These are phyloP conservation scores for Zaprionus inermis DNA, from an alignment of 1,140 invertebrate genomes.

Conservation along the genomic window DNA sequence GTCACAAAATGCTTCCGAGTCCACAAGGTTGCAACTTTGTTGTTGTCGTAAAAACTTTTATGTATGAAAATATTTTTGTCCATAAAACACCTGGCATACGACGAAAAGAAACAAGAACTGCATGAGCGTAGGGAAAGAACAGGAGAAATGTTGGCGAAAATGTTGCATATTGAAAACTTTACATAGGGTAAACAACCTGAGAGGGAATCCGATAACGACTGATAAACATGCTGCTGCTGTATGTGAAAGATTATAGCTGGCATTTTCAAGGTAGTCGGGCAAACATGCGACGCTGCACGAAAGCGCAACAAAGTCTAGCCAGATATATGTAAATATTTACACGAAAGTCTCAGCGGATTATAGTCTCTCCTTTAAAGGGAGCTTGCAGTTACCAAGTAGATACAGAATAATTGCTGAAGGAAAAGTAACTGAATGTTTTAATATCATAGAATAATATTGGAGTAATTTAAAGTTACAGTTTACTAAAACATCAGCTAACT, in stretches of 20 bases:
- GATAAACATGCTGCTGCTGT: slow-evolving; percentile 22
- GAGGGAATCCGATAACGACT: slow-evolving; percentile 57
- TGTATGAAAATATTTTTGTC: slow-evolving; percentile 69
- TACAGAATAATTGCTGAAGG: too few species aligned
- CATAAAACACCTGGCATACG: slow-evolving; percentile 65
- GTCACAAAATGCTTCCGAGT: slow-evolving; percentile 55
- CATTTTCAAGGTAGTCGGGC: slow-evolving; percentile 28
- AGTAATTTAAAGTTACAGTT: too few species aligned
- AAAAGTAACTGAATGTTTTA: too few species aligned
- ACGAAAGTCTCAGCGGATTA: not conserved
- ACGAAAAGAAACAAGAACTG: slow-evolving; percentile 14
- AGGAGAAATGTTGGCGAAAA: not conserved
- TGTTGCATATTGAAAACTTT: slow-evolving; percentile 72
- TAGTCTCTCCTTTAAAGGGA: not conserved
- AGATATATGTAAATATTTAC: slow-evolving; percentile 1
- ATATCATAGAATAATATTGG: too few species aligned
- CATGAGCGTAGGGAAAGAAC: not conserved
- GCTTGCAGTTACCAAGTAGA: not conserved
- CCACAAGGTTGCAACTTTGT: slow-evolving; percentile 43
- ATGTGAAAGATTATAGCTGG: slow-evolving; percentile 29
- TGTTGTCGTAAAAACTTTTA: slow-evolving; percentile 71
- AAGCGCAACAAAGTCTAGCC: slow-evolving; percentile 35
- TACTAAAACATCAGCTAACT: too few species aligned
- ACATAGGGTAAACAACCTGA: slow-evolving; percentile 66
- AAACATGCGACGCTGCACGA: slow-evolving; percentile 13